These are phyloP conservation scores for Fulmarus glacialis DNA, from an alignment of 2,113 vertebrate genomes.

Conservation along the genomic window DNA sequence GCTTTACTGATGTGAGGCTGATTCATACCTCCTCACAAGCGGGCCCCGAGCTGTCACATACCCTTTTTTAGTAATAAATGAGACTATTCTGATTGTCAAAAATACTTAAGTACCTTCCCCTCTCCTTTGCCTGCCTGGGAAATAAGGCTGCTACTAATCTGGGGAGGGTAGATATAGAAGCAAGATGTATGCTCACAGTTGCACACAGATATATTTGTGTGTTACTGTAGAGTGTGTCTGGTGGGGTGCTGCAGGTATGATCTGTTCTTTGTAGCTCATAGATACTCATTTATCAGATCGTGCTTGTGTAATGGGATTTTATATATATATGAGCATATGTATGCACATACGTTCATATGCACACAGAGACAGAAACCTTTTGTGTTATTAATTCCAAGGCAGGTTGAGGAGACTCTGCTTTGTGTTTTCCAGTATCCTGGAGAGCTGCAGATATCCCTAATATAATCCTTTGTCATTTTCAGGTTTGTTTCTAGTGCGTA, in stretches of 20 bases:
- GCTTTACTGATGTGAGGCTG: background rate
- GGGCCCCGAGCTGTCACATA: background rate
- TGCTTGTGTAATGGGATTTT: background rate
- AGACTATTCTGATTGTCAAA: background rate
- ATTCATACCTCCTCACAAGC: background rate
- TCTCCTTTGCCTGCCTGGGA: background rate
- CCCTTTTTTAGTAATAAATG: background rate
- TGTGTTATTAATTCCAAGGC: background rate
- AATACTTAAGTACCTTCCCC: background rate
- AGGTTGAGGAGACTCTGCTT: background rate
- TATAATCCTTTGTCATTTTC: slow-evolving; percentile 31
- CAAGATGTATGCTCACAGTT: fast-evolving
- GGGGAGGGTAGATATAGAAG: background rate
- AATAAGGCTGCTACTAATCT: background rate
- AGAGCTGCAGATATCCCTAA: background rate
- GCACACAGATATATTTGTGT: background rate
- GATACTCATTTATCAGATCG: fast-evolving
- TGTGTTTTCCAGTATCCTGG: background rate
- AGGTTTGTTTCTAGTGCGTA: slow-evolving; percentile 31
- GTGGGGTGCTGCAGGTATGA: background rate
- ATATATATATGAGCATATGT: fast-evolving
- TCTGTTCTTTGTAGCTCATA: background rate
- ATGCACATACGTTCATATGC: background rate
- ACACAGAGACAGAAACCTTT: background rate
- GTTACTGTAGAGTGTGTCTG: background rate